A percentile compares a stretch with the other conserved stretches of the same genome.
phyloP scores from a whole-genome alignment of 1,140 invertebrate genomes.

The Eurosta solidaginis region DNA sequence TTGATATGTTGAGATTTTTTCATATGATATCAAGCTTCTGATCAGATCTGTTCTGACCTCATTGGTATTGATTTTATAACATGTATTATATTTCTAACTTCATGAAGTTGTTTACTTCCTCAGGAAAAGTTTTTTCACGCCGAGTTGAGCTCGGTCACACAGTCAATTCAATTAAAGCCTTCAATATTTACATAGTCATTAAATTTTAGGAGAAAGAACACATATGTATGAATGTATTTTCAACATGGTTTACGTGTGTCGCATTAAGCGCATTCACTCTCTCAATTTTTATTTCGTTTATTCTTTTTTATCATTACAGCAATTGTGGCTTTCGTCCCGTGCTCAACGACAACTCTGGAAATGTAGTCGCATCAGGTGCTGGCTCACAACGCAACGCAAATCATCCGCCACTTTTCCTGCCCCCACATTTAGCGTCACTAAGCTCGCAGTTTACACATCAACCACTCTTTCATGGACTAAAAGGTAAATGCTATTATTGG shows the following conservation, averaged over 20 bases:
- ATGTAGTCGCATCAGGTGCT: conserved; percentile 59
- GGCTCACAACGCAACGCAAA: conserved; percentile 61
- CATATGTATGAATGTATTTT: no score
- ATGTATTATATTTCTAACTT: no score
- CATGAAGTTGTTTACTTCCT: no score
- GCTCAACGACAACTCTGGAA: conserved; percentile 58
- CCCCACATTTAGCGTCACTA: conserved; percentile 76
- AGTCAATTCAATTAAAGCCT: not conserved
- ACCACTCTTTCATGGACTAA: conserved; percentile 75
- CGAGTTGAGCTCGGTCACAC: no score
- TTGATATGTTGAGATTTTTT: no score
- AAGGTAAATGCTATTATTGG: conserved; percentile 64
- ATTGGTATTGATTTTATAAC: no score
- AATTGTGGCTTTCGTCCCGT: conserved; percentile 67
- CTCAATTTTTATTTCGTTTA: not conserved
- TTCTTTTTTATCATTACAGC: conserved; percentile 58
- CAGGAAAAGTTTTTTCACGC: no score
- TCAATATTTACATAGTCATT: not conserved
- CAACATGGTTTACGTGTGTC: not conserved
- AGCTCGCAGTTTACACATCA: conserved; percentile 77
- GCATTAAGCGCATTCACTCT: not conserved
- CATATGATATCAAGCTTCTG: no score
- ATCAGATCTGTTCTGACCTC: no score
- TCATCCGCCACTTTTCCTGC: conserved; percentile 71
- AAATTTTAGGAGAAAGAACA: no score